Base-by-base conservation (phyloP, 2,888 invertebrate species). In the Troides oblongomaculatus region DNA sequence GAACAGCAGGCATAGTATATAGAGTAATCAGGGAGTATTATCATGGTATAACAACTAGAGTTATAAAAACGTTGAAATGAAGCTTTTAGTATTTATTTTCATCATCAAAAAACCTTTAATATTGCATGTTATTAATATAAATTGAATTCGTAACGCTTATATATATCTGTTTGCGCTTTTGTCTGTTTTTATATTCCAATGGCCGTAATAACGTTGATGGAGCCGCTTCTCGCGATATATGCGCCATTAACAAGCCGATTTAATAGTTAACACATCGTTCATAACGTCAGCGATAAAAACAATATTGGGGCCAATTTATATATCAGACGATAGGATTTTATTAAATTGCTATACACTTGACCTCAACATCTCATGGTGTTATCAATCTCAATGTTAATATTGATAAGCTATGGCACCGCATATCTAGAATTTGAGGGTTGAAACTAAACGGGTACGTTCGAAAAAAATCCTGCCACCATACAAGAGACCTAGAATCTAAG, bases 241-340 rank as follows among this genome's bases (percentile, higher is more conserved):
- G 68, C 30, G 68, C 50, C 68, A 63, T 63, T 68, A 63, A 59
- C 68, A 61, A 62, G n/a, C 43, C 61, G 46, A 60, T 69, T 69
- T 69, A 69, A 65, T 61, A 65, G 69, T 65, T 64, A 43, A 64
- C 69, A 43, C 64, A 43, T 63, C 58, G n/a, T 65, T 65, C 56
- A 39, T 64, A 30, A 61, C 43, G 36, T 56, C 17, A 64, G 61
- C 53, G 39, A 39, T 62, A n/a, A 65, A 69, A 61, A 21, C 39
- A 69, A 64, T 56, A 61, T 56, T 56, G 56, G 21, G 25, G 64
- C 56, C 39, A 61, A 43, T 60, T 66, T 66, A 53, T 36, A 14
- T 36, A 61, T 36, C 46, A 53, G 23, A 25, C 62, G 30, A 56
- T 17, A 30, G 50, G 14, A 46, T 30, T 63, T 50, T 58, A 59